Percentiles rank a stretch among this genome's conserved stretches.
Evolutionary conservation across 37 sponge, comb jelly and placozoan species (phyloP).

Genomic region (Cliona cf. orientalis): DNA sequence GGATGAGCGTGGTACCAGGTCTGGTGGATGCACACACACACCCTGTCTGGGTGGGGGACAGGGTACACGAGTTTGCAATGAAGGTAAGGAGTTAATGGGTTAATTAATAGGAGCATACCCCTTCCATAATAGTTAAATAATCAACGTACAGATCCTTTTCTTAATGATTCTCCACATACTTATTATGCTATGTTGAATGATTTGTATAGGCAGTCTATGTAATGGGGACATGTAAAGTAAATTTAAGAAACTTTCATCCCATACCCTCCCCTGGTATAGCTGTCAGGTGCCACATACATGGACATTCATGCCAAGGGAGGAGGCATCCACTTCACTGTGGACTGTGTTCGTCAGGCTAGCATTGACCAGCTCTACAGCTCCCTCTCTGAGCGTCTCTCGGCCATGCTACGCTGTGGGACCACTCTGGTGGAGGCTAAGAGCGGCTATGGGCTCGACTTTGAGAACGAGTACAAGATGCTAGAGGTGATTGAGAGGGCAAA

Average conservation of each 20-base stretch:
- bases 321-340: slow-evolving; percentile 95
- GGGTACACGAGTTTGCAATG: slow-evolving; percentile 99
- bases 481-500: slow-evolving; percentile 84
- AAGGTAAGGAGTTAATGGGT: slow-evolving; percentile 57
- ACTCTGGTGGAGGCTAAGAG: slow-evolving; percentile 97
- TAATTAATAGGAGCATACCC: neutral
- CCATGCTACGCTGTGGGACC: slow-evolving; percentile 87
- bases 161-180: no score
- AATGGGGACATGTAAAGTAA: no score
- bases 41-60: slow-evolving; percentile 98
- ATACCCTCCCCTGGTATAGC: slow-evolving; percentile 31
- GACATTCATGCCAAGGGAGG: slow-evolving; percentile 96
- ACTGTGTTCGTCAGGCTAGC: slow-evolving; percentile 70
- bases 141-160: no score
- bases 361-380: slow-evolving; percentile 70
- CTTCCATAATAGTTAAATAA: neutral
- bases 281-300: slow-evolving; percentile 97
- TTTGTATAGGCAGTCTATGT: neutral
- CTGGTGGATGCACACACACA: slow-evolving; percentile 99
- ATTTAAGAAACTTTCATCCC: no score
- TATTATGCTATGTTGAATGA: neutral
- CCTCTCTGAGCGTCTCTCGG: slow-evolving; percentile 51
- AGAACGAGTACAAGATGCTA: slow-evolving; percentile 94
- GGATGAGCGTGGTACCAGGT: slow-evolving; percentile 86
- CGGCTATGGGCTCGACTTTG: slow-evolving; percentile 95